A percentile compares a stretch with the other conserved stretches of the same genome.
Conservation (phyloP, 2,888 invertebrate species). For the Athetis lepigone region DNA sequence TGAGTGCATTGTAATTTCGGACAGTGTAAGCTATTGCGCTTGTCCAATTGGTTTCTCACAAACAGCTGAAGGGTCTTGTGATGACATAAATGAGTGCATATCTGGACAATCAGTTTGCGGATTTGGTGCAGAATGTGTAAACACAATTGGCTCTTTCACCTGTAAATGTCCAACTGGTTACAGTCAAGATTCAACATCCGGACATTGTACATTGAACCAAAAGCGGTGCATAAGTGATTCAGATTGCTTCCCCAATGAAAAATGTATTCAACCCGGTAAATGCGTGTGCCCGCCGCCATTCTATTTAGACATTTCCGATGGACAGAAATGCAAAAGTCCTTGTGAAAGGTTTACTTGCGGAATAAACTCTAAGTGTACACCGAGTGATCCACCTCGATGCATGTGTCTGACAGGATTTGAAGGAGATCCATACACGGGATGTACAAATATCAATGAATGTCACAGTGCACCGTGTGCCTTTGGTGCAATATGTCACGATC, state of each 20-base stretch:
- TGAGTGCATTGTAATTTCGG: slow-evolving; percentile 97
- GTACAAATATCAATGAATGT: slow-evolving; percentile 96
- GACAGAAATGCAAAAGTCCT: slow-evolving; percentile 97
- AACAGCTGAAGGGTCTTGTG: slow-evolving; percentile 94
- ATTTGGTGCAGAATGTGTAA: slow-evolving; percentile 96
- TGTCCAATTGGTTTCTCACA: slow-evolving; percentile 96
- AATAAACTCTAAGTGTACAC: slow-evolving; percentile 96
- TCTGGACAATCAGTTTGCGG: slow-evolving; percentile 95
- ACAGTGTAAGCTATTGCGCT: slow-evolving; percentile 97
- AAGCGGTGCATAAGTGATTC: slow-evolving; percentile 95
- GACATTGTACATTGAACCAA: slow-evolving; percentile 95
- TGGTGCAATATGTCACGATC: slow-evolving; percentile 96
- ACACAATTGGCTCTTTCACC: slow-evolving; percentile 94
- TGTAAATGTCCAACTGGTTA: slow-evolving; percentile 96
- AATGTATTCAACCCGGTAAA: slow-evolving; percentile 97
- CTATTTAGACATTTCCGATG: slow-evolving; percentile 95
- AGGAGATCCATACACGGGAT: slow-evolving; percentile 96
- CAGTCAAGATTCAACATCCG: slow-evolving; percentile 95
- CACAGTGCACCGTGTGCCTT: slow-evolving; percentile 95
- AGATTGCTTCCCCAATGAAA: slow-evolving; percentile 96
- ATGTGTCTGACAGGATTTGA: slow-evolving; percentile 96
- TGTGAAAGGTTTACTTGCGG: slow-evolving; percentile 97
- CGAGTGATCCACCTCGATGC: slow-evolving; percentile 96
- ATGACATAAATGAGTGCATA: slow-evolving; percentile 96
- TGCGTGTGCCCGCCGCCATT: slow-evolving; percentile 98